phyloP scores from a whole-genome alignment of 2,797 vertebrate genomes.

The Eutrigla gurnardus region DNA sequence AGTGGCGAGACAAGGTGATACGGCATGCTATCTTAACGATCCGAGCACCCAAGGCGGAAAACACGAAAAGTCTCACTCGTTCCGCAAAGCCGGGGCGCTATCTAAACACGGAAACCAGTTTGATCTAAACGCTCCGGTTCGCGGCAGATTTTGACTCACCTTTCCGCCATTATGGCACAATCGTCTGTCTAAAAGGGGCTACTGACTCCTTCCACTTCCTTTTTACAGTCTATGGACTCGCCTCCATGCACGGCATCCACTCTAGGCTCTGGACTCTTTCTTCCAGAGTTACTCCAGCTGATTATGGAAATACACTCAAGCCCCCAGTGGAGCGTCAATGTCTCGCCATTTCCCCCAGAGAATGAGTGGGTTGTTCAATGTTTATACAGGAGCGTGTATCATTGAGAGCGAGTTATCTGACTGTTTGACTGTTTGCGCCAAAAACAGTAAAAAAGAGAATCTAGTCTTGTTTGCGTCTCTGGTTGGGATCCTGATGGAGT shows the following conservation, averaged over 20 bases:
- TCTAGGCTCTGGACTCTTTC: not conserved
- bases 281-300: not conserved
- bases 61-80: too few species aligned
- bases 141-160: too few species aligned
- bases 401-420: not conserved
- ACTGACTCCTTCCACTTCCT: too few species aligned
- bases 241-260: not conserved
- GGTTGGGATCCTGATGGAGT: not conserved
- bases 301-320: not conserved
- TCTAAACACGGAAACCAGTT: too few species aligned
- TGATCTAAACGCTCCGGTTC: too few species aligned
- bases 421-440: not conserved
- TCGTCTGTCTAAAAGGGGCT: too few species aligned
- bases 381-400: not conserved
- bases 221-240: too few species aligned
- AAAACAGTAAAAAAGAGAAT: not conserved
- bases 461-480: not conserved
- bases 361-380: not conserved
- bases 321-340: not conserved
- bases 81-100: too few species aligned
- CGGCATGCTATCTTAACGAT: too few species aligned
- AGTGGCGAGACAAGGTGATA: too few species aligned
- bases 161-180: too few species aligned
- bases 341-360: not conserved
- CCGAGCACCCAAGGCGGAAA: too few species aligned